Base-by-base conservation (phyloP, 1,140 invertebrate species). In the Sarcophaga bullata region DNA sequence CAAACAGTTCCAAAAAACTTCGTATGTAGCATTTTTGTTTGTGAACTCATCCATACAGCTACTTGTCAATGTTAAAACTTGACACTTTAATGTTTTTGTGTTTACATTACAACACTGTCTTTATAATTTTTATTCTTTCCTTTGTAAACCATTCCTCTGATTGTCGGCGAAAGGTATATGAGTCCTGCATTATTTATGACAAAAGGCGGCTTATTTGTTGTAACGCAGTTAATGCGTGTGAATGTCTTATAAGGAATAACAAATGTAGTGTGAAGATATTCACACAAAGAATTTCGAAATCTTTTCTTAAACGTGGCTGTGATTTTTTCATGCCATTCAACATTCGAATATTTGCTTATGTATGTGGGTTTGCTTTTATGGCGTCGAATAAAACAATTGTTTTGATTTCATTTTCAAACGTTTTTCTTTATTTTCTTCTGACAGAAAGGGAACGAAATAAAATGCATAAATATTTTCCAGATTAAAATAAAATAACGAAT, bases 51-150 rank as follows among this genome's bases (percentile, higher is more conserved):
- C 1, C 25, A 4, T 68, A 68, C 19, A 19, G 62, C 19, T 17
- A 68, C 62, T 68, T 68, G 62, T 68, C 62, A 68, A 68, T 68
- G 62, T 6, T 68, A 68, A 68, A 68, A 19, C 19, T 68, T 68
- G 62, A 68, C 62, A 68, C 62, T 68, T 68, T 68, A 8, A 17
- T 68, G n/a, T 0, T 58, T 58, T 58, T 68, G 62, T 68, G 62
- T 68, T 68, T 68, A 68, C 19, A 68, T 19, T 19, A 68, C 19
- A 17, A 68, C 62, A 68, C 17, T 6, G 50, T 52, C 13, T 52
- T 52, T 9, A 19, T 68, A 68, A 19, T 37, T 1, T 37, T 37
- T 37, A 4, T 37, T 37, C 4, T 4, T 37, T 37, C 25, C 1
- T 37, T 37, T 37, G 25, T 37, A 37, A 37, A 37, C 25, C 25